Evolutionary conservation across 2,113 vertebrate genomes (phyloP).

Genomic region (Brevimyrus niger): DNA sequence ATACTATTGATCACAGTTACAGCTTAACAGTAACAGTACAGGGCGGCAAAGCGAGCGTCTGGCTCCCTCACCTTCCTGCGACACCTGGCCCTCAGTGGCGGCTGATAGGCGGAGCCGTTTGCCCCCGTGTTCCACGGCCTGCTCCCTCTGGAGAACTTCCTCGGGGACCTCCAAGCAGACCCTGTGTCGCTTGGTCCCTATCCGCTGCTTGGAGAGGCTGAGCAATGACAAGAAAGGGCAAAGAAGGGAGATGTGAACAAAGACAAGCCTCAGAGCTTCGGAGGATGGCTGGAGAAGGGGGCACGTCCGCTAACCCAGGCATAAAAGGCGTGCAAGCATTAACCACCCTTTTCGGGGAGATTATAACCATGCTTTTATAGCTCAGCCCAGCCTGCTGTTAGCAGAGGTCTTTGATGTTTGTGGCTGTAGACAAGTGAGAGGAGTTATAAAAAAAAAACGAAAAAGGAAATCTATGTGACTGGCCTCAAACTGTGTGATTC

Average conservation of each 20-base stretch:
- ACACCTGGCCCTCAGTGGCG: constrained; percentile 31
- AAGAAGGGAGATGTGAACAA: neutral
- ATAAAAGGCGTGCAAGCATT: neutral
- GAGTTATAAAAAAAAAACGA: too few species aligned
- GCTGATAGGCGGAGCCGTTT: constrained; percentile 55
- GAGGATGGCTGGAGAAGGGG: fast-evolving
- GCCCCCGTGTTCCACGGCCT: constrained; percentile 57
- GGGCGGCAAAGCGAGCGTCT: constrained; percentile 35
- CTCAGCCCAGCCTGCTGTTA: neutral
- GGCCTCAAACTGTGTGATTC: neutral
- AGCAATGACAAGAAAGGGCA: constrained; percentile 21
- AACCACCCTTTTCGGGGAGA: neutral
- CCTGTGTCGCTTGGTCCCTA: constrained; percentile 89
- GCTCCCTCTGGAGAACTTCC: constrained; percentile 79
- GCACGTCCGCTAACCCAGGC: neutral
- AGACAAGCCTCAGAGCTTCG: neutral
- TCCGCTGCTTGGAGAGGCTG: constrained; percentile 78
- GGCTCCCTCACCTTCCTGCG: constrained; percentile 44
- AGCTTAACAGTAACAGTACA: neutral
- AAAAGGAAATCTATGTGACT: neutral
- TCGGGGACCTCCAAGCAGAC: constrained; percentile 87
- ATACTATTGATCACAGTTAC: neutral
- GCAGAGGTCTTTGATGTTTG: too few species aligned
- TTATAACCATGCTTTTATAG: neutral
- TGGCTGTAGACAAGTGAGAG: neutral